Base-by-base conservation (phyloP, 2,797 vertebrate species). In the Chaenodraco wilsoni region DNA sequence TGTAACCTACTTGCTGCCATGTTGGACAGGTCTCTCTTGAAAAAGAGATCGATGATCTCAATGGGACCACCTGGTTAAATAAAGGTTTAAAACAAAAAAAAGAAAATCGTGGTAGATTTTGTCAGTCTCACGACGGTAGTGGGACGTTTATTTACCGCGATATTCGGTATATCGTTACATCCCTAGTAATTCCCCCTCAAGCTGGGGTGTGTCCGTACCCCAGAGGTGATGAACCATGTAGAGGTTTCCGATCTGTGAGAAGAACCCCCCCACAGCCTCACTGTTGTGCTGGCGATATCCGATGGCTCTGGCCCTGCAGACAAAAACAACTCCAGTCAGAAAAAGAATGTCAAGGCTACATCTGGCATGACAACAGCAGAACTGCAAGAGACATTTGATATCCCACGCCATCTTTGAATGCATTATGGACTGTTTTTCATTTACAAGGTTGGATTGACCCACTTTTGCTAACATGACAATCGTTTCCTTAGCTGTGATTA, bases 221-320 rank as follows among this genome's bases (percentile, higher is more conserved):
- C 91, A 93, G 23, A 98, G 96, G 81, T 99, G 97, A 90, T 98
- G 97, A 72, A 98, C 97, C 96, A 97, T 98, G 21, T 99, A 99
- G 4, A 98, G 95, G 84, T 95, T 94, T 33, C 98, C 98, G 13
- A 99, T 99, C 87, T 99, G 97, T 40, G 97, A 99, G 95, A 98
- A 98, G 92, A 99, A 98, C 0, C 97, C 98, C 81, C 97, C 97
- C 15, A 98, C 97, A 0, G 98, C 97, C 89, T 99, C 97, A 0
- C 93, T 91, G 56, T 85, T 94, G 19, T 97, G 96, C 89, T 99
- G 98, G 27, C 98, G 95, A 87, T 95, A 97, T 17, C 96, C 85
- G 66, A 99, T 97, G 0, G 96, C 98, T 48, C 97, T 95, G 74
- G 97, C 98, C 98, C 98, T 99, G 58, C 9, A 80, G 81, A 89